Percentiles rank a stretch among this genome's conserved stretches.
These are phyloP conservation scores for Atta cephalotes DNA, from an alignment of 1,140 invertebrate genomes.

Conservation along the genomic window DNA sequence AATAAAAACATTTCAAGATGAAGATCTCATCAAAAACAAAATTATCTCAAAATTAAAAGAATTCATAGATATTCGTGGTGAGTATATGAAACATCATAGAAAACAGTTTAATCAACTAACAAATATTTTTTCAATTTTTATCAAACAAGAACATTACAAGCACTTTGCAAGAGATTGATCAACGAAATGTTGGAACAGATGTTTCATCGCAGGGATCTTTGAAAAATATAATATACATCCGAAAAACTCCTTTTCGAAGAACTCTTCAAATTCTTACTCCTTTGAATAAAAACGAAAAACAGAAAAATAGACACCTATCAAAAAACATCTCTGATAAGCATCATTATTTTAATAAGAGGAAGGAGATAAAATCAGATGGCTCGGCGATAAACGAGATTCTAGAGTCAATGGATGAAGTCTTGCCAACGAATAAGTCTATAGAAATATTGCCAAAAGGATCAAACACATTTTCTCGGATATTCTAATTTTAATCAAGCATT, in stretches of 20 bases:
- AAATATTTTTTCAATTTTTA: not conserved
- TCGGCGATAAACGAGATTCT: conserved; percentile 34
- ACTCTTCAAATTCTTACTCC: not conserved
- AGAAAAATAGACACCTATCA: not conserved
- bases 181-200: not conserved
- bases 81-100: not conserved
- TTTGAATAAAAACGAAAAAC: not conserved
- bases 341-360: not conserved
- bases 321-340: not conserved
- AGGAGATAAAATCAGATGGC: not conserved
- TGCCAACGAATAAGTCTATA: conserved; percentile 1
- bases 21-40: not conserved
- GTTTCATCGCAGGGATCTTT: not conserved
- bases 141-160: not conserved
- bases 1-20: not conserved
- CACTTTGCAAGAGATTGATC: not conserved
- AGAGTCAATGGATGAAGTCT: conserved; percentile 4
- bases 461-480: not conserved
- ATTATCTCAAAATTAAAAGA: not conserved
- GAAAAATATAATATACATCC: not conserved
- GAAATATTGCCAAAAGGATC: not conserved
- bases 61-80: not conserved
- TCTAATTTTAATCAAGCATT: not conserved
- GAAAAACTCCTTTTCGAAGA: not conserved
- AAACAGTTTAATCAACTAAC: not conserved